Percentiles rank a stretch among this genome's conserved stretches.
These are phyloP conservation scores for Pelosia muscerda DNA, from an alignment of 2,888 invertebrate species.

Conservation along the genomic window DNA sequence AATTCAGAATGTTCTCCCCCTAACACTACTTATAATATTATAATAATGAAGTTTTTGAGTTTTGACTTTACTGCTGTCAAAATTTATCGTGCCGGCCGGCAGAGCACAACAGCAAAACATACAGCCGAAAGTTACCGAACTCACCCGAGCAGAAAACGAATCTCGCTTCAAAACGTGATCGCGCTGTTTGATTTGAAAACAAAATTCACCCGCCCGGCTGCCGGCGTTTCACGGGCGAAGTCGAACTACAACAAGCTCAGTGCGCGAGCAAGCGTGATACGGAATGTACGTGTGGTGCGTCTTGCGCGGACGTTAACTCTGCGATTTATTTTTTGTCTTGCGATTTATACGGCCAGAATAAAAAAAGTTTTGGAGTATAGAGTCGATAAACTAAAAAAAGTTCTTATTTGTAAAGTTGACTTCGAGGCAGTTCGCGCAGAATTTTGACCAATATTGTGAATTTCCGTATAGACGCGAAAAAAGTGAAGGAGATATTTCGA, in stretches of 20 bases:
- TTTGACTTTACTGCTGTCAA: slow-evolving; percentile 5
- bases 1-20: too few relatives aligned
- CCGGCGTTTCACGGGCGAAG: slow-evolving; percentile 57
- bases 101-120: slow-evolving; percentile 70
- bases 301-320: slow-evolving; percentile 86
- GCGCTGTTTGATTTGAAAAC: slow-evolving; percentile 83
- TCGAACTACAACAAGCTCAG: slow-evolving; percentile 68
- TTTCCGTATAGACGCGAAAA: slow-evolving; percentile 86
- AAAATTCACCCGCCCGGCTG: slow-evolving; percentile 71
- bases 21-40: too few relatives aligned
- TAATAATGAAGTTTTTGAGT: background rate
- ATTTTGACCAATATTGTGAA: slow-evolving; percentile 82
- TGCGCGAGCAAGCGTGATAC: slow-evolving; percentile 87
- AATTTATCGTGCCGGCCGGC: slow-evolving; percentile 43
- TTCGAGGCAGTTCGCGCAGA: slow-evolving; percentile 82
- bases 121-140: slow-evolving; percentile 70
- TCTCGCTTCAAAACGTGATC: slow-evolving; percentile 82
- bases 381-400: slow-evolving; percentile 76
- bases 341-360: slow-evolving; percentile 83
- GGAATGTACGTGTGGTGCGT: slow-evolving; percentile 87
- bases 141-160: slow-evolving; percentile 74
- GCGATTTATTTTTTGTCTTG: slow-evolving; percentile 80
- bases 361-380: slow-evolving; percentile 80
- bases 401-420: slow-evolving; percentile 74
- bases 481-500: slow-evolving; percentile 81